Evolutionary conservation across 2,888 invertebrate species (phyloP).

Genomic region (Dasysyrphus tricinctus): DNA sequence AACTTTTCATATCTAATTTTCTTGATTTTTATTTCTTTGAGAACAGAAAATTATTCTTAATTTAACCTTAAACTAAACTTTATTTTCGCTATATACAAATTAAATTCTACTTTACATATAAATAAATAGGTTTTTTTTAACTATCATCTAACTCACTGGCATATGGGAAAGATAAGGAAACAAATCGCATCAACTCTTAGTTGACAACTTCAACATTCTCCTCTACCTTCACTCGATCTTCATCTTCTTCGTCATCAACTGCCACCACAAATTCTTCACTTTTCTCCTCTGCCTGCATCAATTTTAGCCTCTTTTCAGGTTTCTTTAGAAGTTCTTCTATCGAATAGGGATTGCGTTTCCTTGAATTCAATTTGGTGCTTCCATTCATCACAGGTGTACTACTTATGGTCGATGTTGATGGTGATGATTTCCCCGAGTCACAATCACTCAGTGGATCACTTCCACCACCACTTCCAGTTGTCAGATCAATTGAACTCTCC

Average conservation of each 20-base stretch:
- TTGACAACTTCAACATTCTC: conserved; percentile 82
- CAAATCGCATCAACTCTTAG: conserved; percentile 72
- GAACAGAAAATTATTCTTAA: conserved; percentile 61
- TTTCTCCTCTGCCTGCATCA: conserved; percentile 49
- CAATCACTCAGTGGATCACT: conserved; percentile 82
- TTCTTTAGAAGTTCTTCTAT: conserved; percentile 94
- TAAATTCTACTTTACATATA: conserved; percentile 47
- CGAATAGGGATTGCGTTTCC: conserved; percentile 91
- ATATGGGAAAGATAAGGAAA: not conserved
- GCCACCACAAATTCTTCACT: conserved; percentile 44
- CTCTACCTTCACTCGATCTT: conserved; percentile 80
- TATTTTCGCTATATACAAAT: conserved; percentile 44
- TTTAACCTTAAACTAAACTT: conserved; percentile 38
- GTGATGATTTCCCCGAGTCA: conserved; percentile 83
- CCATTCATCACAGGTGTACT: conserved; percentile 77
- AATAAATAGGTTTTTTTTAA: conserved; percentile 54
- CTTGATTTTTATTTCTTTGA: conserved; percentile 68
- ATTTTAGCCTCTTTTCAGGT: conserved; percentile 85
- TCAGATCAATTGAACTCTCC: conserved; percentile 82
- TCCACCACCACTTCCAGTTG: conserved; percentile 78
- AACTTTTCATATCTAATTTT: conserved; percentile 20
- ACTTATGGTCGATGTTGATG: conserved; percentile 78
- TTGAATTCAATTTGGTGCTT: conserved; percentile 76
- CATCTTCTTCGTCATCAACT: conserved; percentile 54
- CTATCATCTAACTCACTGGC: conserved; percentile 35